Evolutionary conservation across 2,888 invertebrate genomes (phyloP).

Genomic region (Sarcophaga rosellei): DNA sequence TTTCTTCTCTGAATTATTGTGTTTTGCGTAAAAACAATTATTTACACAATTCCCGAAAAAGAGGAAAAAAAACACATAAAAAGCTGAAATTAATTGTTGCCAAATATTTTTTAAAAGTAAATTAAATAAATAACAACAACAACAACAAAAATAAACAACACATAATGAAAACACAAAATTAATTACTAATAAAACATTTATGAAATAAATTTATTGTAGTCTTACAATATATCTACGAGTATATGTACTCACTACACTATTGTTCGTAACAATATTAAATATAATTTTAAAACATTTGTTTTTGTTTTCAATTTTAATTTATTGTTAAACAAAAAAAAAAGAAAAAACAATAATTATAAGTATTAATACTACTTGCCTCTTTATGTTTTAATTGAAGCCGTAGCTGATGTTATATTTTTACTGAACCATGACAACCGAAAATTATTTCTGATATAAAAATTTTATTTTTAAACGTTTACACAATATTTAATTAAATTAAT

Average conservation of each 20-base stretch:
- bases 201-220: constrained; percentile 39
- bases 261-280: constrained; percentile 3
- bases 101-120: constrained; percentile 23
- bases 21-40: constrained; percentile 35
- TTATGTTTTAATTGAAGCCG: neutral
- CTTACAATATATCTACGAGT: constrained; percentile 12
- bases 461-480: constrained; percentile 28
- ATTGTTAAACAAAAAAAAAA: constrained; percentile 12
- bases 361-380: constrained; percentile 11
- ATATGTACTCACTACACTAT: neutral
- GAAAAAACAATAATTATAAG: neutral
- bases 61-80: neutral
- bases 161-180: constrained; percentile 15
- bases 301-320: neutral
- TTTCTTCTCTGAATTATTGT: neutral
- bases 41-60: constrained; percentile 50
- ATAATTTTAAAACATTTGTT: neutral
- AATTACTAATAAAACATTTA: constrained; percentile 31
- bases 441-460: constrained; percentile 1
- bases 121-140: neutral
- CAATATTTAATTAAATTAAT: constrained; percentile 17
- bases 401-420: neutral
- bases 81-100: constrained; percentile 46
- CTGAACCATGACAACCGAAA: constrained; percentile 50
- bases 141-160: too few relatives aligned